These are phyloP conservation scores for Drosophila pseudotalamancana DNA, from an alignment of 2,888 invertebrate species.

Conservation along the genomic window DNA sequence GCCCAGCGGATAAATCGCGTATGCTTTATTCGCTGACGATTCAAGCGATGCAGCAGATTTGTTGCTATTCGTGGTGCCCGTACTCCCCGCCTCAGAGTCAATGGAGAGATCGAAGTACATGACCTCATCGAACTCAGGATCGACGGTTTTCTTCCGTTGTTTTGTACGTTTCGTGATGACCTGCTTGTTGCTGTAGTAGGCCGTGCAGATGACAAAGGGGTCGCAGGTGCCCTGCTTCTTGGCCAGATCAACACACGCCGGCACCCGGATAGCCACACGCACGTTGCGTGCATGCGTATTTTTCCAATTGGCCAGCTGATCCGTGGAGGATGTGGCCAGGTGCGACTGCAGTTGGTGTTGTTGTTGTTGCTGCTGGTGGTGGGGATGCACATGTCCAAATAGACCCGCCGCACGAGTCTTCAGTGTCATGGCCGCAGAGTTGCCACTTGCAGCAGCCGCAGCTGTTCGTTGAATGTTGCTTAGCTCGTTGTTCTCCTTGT, in stretches of 20 bases:
- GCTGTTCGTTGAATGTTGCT: slow-evolving; percentile 77
- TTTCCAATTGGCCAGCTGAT: slow-evolving; percentile 72
- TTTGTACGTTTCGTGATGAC: slow-evolving; percentile 92
- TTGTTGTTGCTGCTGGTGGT: slow-evolving; percentile 52
- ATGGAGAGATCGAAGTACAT: slow-evolving; percentile 90
- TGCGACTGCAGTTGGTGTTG: slow-evolving; percentile 39
- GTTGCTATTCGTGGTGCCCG: slow-evolving; percentile 73
- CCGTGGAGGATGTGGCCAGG: slow-evolving; percentile 47
- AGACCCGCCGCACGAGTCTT: slow-evolving; percentile 69
- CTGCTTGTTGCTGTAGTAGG: slow-evolving; percentile 92
- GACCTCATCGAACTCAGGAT: slow-evolving; percentile 94
- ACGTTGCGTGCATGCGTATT: slow-evolving; percentile 64
- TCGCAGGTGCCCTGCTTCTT: slow-evolving; percentile 96
- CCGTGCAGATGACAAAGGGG: slow-evolving; percentile 93
- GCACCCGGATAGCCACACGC: slow-evolving; percentile 87
- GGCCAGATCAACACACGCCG: slow-evolving; percentile 94
- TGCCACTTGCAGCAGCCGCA: slow-evolving; percentile 23
- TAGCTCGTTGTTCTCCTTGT: slow-evolving; percentile 83
- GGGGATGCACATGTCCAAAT: slow-evolving; percentile 67
- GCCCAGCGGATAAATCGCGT: slow-evolving; percentile 86
- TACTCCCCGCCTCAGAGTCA: slow-evolving; percentile 85
- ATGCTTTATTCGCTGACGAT: slow-evolving; percentile 84
- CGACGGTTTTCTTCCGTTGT: slow-evolving; percentile 94
- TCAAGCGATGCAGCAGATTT: slow-evolving; percentile 65
- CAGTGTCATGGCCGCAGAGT: slow-evolving; percentile 50